Evolutionary conservation across 1,140 invertebrate genomes (phyloP), one percentile per base, ranked within the genome.

Genomic region (Lucilia sericata): DNA sequence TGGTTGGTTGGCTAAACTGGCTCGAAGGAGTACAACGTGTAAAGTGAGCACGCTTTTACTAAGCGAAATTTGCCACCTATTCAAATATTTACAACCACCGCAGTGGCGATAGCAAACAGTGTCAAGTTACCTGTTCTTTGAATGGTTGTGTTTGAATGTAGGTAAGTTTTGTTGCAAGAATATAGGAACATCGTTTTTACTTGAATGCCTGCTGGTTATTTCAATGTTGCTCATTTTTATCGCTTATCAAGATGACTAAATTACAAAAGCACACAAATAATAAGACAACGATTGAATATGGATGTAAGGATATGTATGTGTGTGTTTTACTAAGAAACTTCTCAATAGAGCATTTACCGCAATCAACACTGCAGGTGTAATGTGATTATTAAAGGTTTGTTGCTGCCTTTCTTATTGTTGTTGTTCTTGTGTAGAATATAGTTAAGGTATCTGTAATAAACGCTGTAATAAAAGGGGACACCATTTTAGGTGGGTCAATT

Each of bases 231-330:
- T 80, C 76, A 80, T 80, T 80, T 80, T 80, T 80, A 80, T 80
- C 76, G 76, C 76, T 80, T 80, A 80, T 80, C 76, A 49, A 49
- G 76, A 80, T 80, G 25, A 80, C 76, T 80, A 80, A 80, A 80
- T 80, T 80, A 80, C 76, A 80, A 80, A 80, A 12, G 76, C 76
- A 80, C 42, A 80, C 76, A 80, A 80, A 80, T 80, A 80, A 80
- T 80, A 80, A 80, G 42, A 51, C 42, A 80, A 25, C n/a, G 17
- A 80, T 55, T 13, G 51, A 55, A 55, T 55, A 55, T 42, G 42
- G 42, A 42, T 42, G 42, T 42, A 42, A 42, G 42, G 42, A 42
- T 42, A 10, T 42, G 42, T 42, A 10, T 42, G 42, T 7, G 51
- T 55, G 51, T 17, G 12, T 55, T 55, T 17, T 17, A 55, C 51